Base-by-base conservation (phyloP, 30 jellyfish, hydroid and myxozoan genomes). In the Cassiopea xamachana region DNA sequence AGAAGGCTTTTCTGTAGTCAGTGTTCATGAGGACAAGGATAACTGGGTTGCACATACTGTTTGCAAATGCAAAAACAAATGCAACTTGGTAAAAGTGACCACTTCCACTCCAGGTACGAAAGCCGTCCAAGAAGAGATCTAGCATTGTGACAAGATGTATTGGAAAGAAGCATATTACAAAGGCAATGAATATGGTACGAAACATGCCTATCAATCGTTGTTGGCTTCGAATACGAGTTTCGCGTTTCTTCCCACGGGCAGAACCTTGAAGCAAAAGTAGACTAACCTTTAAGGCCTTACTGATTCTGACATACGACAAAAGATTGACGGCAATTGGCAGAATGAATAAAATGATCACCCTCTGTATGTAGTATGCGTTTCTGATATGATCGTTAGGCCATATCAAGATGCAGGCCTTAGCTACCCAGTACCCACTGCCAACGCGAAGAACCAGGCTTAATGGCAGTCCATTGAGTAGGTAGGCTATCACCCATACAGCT, bases 31-130 rank as follows among this genome's bases (percentile, higher is more conserved):
- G 48, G 51, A 79, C 92, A 14, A 89, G 83, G 14, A 94, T 94
- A 79, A 94, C 91, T 2, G 97, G 96, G 60, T 94, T 94, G 64
- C 97, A 89, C 87, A 77, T 87, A 81, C 97, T 89, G 88, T 94
- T 84, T 68, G 97, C 92, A 51, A 78, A 73, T 64, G 82, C 94
- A 48, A 90, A 75, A 43, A 94, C 88, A 2, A 92, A 18, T 67
- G 96, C 89, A 50, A 94, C 76, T 17, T 89, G 94, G 48, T 67
- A 79, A 39, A 81, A 14, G 44, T 75, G 85, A 4, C 93, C 94
- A 59, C 89, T 82, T 74, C 89, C 91, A 46, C 80, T 74, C 96
- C 96, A 93, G 2, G 39, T 10, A 46, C n/a, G 80, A 49, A 93
- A 82, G 1, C 79, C 15, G 47, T n/a, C 69, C 48, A 72, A 48